Conservation (phyloP, 2,113 vertebrate genomes). For the Pedionomus torquatus region DNA sequence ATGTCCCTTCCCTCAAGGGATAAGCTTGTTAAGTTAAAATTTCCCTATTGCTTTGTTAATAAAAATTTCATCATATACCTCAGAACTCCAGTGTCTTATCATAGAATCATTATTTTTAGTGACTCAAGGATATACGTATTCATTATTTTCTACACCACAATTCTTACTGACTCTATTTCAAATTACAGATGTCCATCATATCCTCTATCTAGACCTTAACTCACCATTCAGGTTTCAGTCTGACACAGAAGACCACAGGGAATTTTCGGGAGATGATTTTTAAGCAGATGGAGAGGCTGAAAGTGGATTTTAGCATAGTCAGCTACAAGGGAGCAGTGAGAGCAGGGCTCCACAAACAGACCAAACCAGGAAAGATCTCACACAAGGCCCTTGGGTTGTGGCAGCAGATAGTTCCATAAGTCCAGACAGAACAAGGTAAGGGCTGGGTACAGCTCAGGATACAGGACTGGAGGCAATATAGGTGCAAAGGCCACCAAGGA, state of each 20-base stretch:
- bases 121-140: not conserved
- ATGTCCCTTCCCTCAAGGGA: not conserved
- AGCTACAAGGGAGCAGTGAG: not conserved
- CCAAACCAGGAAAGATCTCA: not conserved
- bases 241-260: not conserved
- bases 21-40: not conserved
- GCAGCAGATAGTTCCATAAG: not conserved
- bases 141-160: not conserved
- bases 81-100: not conserved
- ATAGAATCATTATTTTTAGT: not conserved
- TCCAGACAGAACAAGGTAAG: not conserved
- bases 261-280: not conserved
- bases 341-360: not conserved
- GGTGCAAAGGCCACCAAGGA: not conserved
- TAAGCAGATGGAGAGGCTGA: not conserved
- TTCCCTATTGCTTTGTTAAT: not conserved
- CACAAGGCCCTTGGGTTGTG: not conserved
- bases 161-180: not conserved
- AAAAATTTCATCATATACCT: not conserved
- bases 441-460: not conserved
- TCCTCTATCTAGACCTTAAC: not conserved
- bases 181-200: not conserved
- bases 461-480: not conserved
- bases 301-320: not conserved
- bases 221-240: not conserved